These are phyloP conservation scores for Phataginus tetradactyla DNA, from an alignment of 2,797 vertebrate species.

Conservation along the genomic window DNA sequence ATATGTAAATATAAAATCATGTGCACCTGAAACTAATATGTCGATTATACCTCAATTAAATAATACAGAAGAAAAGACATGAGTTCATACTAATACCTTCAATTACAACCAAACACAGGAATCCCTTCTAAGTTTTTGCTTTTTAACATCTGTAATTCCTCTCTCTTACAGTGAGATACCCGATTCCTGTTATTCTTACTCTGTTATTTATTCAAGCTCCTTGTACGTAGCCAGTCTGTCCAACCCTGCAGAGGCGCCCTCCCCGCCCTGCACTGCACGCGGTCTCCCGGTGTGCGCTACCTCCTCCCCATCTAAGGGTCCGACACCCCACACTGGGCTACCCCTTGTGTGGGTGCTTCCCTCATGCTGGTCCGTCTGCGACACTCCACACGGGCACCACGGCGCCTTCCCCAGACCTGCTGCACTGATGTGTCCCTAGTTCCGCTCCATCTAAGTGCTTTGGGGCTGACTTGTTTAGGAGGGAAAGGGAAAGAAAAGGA, in stretches of 20 bases:
- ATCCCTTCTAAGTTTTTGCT: not conserved
- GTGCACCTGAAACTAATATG: not conserved
- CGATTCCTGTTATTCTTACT: not conserved
- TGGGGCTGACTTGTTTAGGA: not conserved
- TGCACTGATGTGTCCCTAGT: not conserved
- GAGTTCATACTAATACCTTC: not conserved
- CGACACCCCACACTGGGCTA: not conserved
- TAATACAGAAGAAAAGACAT: not conserved
- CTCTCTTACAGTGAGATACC: not conserved
- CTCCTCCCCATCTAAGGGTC: not conserved
- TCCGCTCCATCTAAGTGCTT: not conserved
- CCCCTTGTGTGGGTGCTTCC: no score
- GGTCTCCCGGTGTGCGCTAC: not conserved
- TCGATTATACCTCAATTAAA: not conserved
- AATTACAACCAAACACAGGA: not conserved
- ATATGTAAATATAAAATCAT: not conserved
- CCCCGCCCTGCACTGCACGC: rapidly evolving
- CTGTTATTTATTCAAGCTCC: not conserved
- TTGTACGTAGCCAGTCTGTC: not conserved
- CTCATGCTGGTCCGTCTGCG: not conserved
- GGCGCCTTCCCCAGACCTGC: not conserved
- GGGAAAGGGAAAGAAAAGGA: not conserved
- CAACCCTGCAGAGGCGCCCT: not conserved
- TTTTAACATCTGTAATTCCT: not conserved
- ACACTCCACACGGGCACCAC: no score